Base-by-base conservation (phyloP, 2,113 vertebrate genomes). In the Garra rufa region DNA sequence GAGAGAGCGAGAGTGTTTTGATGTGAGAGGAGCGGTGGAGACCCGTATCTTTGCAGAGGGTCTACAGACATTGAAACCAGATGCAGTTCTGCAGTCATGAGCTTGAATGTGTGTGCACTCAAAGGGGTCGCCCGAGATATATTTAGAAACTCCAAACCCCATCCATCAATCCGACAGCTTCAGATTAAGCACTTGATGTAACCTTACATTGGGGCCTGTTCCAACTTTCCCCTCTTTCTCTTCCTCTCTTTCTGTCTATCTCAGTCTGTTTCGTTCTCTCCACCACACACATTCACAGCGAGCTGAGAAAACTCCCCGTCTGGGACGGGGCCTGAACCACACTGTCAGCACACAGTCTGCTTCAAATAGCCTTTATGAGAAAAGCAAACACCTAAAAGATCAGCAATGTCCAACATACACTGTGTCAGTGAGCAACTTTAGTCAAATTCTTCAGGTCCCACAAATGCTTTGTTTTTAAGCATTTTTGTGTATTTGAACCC, bases 61-160 rank as follows among this genome's bases (percentile, higher is more conserved):
- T 92, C 89, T 88, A 70, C 34, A 82, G 85, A 90, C 90, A 93
- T 93, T 92, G 85, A 91, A 92, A 91, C 87, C 92, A 94, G 90
- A 94, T 92, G 92, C 83, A 87, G 74, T 21, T 76, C 9, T 87
- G 79, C 79, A 90, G 81, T 83, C 70, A 13, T 76, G 85, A 61
- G 61, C 44, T 19, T 77, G 83, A 57, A 81, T 74, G 73, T 85
- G 79, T 78, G 76, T 21, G 55, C 24, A 30, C 43, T 55, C 21
- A 77, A 30, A 82, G 34, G 43, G 67, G 52, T 88, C 81, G 86
- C 88, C 83, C 87, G 84, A 87, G 92, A 87, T 89, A 90, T 89
- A 90, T 85, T 89, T 86, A 81, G 84, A 92, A 88, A 83, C 82
- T 89, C 82, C 85, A 86, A 85, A 85, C 46, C 52, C 90, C 89